Conservation (phyloP, 2,113 vertebrate species). For the Cololabis saira region DNA sequence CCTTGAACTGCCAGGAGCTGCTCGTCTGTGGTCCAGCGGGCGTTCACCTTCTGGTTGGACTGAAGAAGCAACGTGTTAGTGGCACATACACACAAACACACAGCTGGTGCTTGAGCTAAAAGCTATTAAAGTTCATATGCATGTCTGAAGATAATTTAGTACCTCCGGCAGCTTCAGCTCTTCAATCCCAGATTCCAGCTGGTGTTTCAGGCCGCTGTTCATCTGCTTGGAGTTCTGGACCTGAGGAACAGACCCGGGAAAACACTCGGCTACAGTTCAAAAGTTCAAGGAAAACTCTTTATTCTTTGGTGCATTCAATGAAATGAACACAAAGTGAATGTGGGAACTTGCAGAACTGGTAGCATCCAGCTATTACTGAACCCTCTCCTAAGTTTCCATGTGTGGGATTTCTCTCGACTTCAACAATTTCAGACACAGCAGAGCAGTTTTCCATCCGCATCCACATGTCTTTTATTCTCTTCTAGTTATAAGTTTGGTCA, state of each 20-base stretch:
- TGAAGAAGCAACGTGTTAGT: constrained; percentile 48
- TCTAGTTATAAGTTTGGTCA: too few species aligned
- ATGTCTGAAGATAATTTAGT: background rate
- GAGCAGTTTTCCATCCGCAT: too few species aligned
- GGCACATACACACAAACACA: background rate
- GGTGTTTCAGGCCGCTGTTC: constrained; percentile 97
- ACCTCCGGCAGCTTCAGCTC: constrained; percentile 95
- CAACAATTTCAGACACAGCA: too few species aligned
- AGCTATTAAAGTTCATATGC: background rate
- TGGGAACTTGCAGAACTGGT: too few species aligned
- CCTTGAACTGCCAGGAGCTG: constrained; percentile 99
- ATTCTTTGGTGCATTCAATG: too few species aligned
- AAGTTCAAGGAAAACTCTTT: background rate
- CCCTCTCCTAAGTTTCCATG: too few species aligned
- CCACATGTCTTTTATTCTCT: too few species aligned
- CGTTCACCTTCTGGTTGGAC: constrained; percentile 98
- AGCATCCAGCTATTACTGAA: too few species aligned
- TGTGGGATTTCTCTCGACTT: too few species aligned
- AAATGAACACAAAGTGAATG: too few species aligned
- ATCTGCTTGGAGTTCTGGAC: constrained; percentile 99
- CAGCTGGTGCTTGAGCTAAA: background rate
- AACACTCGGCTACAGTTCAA: background rate
- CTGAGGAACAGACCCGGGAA: constrained; percentile 76
- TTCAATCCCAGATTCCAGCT: constrained; percentile 93
- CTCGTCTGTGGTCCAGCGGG: constrained; percentile 98